These are phyloP conservation scores for Doryteuthis pealeii DNA, from an alignment of 1,140 invertebrate species.

Conservation along the genomic window DNA sequence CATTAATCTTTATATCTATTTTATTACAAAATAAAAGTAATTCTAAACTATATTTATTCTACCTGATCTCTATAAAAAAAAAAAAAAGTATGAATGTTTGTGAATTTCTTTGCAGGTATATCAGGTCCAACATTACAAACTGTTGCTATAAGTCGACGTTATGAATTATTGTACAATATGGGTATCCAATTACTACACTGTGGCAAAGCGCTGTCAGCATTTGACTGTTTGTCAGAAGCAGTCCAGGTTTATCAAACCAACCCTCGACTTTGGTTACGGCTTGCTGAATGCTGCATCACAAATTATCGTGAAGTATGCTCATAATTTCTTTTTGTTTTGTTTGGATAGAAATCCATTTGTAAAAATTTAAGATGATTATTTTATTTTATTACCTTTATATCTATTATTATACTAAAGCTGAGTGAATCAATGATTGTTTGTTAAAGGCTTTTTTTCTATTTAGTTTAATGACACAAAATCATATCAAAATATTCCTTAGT, in stretches of 20 bases:
- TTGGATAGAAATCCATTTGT: neutral
- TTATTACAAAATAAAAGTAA: no score
- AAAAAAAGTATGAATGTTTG: no score
- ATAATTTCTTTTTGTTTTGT: neutral
- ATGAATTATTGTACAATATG: slow-evolving; percentile 88
- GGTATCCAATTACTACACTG: slow-evolving; percentile 83
- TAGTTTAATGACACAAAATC: no score
- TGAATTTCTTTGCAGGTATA: slow-evolving; percentile 38
- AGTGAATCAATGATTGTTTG: no score
- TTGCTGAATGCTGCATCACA: slow-evolving; percentile 79
- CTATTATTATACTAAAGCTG: no score
- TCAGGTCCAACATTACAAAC: slow-evolving; percentile 66
- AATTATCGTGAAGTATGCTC: slow-evolving; percentile 50
- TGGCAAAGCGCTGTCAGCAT: slow-evolving; percentile 78
- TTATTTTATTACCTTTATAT: no score
- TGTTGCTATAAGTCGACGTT: slow-evolving; percentile 66
- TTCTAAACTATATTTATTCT: no score
- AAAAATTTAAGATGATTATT: no score
- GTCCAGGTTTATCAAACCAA: slow-evolving; percentile 84
- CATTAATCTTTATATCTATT: no score
- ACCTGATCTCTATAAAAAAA: no score
- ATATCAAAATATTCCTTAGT: no score
- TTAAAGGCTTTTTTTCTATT: no score
- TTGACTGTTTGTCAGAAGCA: slow-evolving; percentile 88
- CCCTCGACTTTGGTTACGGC: slow-evolving; percentile 84